A percentile compares a stretch with the other conserved stretches of the same genome.
These are phyloP conservation scores for Cydia amplana DNA, from an alignment of 1,140 invertebrate species.

Conservation along the genomic window DNA sequence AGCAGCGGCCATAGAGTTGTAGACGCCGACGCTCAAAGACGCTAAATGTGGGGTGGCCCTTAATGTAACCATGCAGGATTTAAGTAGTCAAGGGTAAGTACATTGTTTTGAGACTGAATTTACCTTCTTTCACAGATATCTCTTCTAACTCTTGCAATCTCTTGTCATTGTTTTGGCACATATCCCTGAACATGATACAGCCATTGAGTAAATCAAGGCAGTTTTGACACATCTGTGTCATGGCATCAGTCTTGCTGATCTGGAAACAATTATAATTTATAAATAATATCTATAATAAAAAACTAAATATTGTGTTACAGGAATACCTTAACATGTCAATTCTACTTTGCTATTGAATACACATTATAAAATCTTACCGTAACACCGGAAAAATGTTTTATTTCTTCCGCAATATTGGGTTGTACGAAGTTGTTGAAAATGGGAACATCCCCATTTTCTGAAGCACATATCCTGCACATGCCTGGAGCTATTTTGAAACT, in stretches of 20 bases:
- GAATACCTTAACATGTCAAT: too few relatives aligned
- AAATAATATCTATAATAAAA: neutral
- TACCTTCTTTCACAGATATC: conserved; percentile 59
- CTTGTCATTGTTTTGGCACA: conserved; percentile 61
- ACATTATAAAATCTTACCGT: conserved; percentile 48
- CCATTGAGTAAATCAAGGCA: conserved; percentile 65
- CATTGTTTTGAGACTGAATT: neutral
- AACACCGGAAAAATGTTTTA: conserved; percentile 63
- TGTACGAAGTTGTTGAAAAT: conserved; percentile 62
- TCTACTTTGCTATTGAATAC: neutral
- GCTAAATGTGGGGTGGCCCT: too few relatives aligned
- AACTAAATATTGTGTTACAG: neutral
- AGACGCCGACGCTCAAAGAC: too few relatives aligned
- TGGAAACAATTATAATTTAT: conserved; percentile 42
- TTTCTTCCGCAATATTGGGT: conserved; percentile 64
- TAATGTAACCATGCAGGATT: too few relatives aligned
- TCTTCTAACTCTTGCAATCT: conserved; percentile 42
- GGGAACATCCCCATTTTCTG: conserved; percentile 57
- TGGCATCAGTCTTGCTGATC: conserved; percentile 57
- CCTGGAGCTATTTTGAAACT: conserved; percentile 38
- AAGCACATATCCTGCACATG: conserved; percentile 62
- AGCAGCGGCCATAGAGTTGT: too few relatives aligned
- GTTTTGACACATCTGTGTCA: conserved; percentile 62
- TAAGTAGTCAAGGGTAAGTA: neutral
- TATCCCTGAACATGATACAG: conserved; percentile 65